Conservation (phyloP, 2,888 invertebrate species). For the Nomada flava region DNA sequence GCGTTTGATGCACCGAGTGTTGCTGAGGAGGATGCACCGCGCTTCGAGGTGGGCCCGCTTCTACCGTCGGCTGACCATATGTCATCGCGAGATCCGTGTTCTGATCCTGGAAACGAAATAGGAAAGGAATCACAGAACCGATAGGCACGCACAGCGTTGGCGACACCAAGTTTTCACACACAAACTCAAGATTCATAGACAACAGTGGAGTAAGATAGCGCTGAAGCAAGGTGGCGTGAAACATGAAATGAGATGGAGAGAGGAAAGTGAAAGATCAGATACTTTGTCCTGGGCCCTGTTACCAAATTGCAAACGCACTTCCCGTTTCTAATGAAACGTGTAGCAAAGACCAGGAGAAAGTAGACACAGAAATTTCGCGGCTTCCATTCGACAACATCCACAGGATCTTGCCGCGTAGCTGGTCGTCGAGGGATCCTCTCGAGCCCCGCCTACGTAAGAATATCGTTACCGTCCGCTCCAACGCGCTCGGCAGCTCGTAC, state of each 20-base stretch:
- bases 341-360: conserved; percentile 19
- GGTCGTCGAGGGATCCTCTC: conserved; percentile 21
- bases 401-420: conserved; percentile 13
- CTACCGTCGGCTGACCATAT: conserved; percentile 82
- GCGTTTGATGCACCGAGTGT: conserved; percentile 76
- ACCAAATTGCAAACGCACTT: too few relatives aligned
- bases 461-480: conserved; percentile 39
- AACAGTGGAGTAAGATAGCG: conserved; percentile 8
- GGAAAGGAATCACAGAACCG: neutral
- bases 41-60: conserved; percentile 66
- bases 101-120: conserved; percentile 73
- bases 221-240: conserved; percentile 23
- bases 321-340: neutral
- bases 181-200: neutral
- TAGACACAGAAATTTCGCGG: conserved; percentile 4
- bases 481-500: conserved; percentile 25
- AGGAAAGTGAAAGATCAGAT: neutral
- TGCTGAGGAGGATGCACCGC: conserved; percentile 72
- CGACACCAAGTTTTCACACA: conserved; percentile 14
- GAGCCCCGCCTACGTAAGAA: conserved; percentile 51
- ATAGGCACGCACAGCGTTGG: neutral
- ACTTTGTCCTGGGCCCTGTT: neutral
- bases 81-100: conserved; percentile 79
- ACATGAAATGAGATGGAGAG: conserved; percentile 11
- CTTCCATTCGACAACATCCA: conserved; percentile 14